phyloP scores from a whole-genome alignment of 2,888 invertebrate species.

The Torymus aiolomorphi region DNA sequence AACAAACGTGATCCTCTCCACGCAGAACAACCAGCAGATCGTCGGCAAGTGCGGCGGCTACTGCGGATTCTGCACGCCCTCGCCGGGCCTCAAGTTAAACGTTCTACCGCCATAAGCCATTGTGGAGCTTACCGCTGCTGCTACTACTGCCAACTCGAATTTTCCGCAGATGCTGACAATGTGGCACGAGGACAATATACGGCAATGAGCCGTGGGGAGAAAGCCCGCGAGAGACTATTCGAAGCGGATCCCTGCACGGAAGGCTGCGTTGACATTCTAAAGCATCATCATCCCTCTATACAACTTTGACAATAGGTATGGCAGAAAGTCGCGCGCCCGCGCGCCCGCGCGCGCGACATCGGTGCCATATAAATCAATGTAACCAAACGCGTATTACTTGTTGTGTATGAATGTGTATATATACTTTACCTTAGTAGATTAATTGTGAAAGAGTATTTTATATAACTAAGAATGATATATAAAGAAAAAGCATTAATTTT shows the following conservation, averaged over 20 bases:
- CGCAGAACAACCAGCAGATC: conserved; percentile 78
- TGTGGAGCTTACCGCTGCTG: conserved; percentile 1
- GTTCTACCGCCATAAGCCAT: conserved; percentile 67
- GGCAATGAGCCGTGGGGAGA: background rate
- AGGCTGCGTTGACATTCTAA: too few relatives aligned
- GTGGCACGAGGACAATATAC: background rate
- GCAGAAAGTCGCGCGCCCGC: conserved; percentile 16
- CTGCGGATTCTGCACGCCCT: conserved; percentile 81
- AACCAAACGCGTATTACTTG: conserved; percentile 49
- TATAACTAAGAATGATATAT: conserved; percentile 38
- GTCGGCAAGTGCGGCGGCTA: conserved; percentile 85
- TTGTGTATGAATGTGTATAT: conserved; percentile 56
- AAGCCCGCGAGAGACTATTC: too few relatives aligned
- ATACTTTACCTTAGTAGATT: conserved; percentile 43
- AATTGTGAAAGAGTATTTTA: conserved; percentile 53
- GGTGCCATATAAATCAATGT: conserved; percentile 47
- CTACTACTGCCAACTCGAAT: too few relatives aligned
- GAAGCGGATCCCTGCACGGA: too few relatives aligned
- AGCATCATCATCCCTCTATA: background rate
- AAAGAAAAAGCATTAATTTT: background rate
- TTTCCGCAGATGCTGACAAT: conserved; percentile 4
- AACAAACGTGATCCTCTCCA: conserved; percentile 55
- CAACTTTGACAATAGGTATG: conserved; percentile 20
- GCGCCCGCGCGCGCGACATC: conserved; percentile 21
- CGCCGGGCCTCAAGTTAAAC: conserved; percentile 69